Percentiles rank a stretch among this genome's conserved stretches.
These are phyloP conservation scores for Empidonax traillii DNA, from an alignment of 2,113 vertebrate genomes.

Conservation along the genomic window DNA sequence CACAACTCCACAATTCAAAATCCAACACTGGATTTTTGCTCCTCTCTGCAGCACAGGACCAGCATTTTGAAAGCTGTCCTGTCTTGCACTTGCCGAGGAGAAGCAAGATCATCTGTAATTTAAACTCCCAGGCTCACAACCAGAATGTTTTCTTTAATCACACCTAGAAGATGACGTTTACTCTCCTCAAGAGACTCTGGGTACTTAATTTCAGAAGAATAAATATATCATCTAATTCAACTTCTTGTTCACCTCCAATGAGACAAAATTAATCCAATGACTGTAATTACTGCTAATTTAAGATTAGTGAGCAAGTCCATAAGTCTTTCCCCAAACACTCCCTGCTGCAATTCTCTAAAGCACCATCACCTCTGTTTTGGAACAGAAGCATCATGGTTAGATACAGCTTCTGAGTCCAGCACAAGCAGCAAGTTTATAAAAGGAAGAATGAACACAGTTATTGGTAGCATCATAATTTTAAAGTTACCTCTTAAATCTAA, in stretches of 20 bases:
- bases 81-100: not conserved
- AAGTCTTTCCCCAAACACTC: not conserved
- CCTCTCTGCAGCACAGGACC: not conserved
- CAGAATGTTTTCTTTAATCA: constrained; percentile 16
- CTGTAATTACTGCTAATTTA: constrained; percentile 14
- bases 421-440: not conserved
- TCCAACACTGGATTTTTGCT: not conserved
- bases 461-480: not conserved
- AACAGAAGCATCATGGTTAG: not conserved
- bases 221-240: constrained; percentile 9
- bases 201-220: constrained; percentile 19
- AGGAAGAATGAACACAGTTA: not conserved
- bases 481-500: not conserved
- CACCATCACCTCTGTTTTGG: not conserved
- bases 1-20: not conserved
- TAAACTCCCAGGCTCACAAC: not conserved
- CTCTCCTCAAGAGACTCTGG: not conserved
- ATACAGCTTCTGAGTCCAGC: not conserved
- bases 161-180: not conserved
- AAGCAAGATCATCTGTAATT: not conserved
- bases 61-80: not conserved
- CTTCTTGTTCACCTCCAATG: not conserved
- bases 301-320: not conserved
- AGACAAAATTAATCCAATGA: constrained; percentile 26
- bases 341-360: not conserved